A percentile compares a stretch with the other conserved stretches of the same genome.
phyloP scores from a whole-genome alignment of 2,888 invertebrate species.

The Frankliniella intonsa region DNA sequence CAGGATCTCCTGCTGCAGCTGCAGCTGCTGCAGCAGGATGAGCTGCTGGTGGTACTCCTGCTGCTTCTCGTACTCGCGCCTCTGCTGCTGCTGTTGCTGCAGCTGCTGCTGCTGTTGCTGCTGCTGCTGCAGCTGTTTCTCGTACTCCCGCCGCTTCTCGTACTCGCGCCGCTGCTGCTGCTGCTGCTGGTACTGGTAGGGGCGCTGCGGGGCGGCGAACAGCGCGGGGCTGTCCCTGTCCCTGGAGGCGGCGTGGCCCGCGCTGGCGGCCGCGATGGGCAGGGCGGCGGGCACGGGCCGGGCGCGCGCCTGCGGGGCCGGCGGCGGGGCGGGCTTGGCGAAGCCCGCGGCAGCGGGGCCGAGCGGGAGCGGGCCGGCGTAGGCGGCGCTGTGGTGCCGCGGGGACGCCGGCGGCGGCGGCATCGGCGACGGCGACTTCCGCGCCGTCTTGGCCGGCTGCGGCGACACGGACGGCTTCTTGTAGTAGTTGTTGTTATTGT shows the following conservation, averaged over 20 bases:
- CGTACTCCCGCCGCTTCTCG: conserved; percentile 38
- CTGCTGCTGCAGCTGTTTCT: conserved; percentile 40
- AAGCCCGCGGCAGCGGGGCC: neutral
- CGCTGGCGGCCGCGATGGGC: conserved; percentile 43
- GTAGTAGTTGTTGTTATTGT: conserved; percentile 42
- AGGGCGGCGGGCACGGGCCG: neutral
- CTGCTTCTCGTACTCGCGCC: conserved; percentile 42
- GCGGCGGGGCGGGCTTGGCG: neutral
- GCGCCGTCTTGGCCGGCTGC: conserved; percentile 29
- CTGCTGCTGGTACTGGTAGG: conserved; percentile 36
- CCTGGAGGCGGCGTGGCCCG: conserved; percentile 44
- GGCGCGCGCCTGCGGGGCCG: too few species aligned
- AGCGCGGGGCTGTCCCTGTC: conserved; percentile 48
- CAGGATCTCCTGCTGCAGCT: conserved; percentile 40
- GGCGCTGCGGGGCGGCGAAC: conserved; percentile 33
- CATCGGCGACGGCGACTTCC: neutral
- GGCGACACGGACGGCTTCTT: conserved; percentile 31
- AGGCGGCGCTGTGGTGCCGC: conserved; percentile 5
- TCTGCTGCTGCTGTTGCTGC: conserved; percentile 39
- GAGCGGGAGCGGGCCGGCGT: neutral
- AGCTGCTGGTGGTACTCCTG: conserved; percentile 42
- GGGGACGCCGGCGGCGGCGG: neutral
- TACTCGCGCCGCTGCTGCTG: conserved; percentile 40
- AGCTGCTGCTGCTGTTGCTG: conserved; percentile 37
- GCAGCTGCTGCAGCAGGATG: conserved; percentile 37